phyloP scores from a whole-genome alignment of 2,797 vertebrate species.

The Todus mexicanus region DNA sequence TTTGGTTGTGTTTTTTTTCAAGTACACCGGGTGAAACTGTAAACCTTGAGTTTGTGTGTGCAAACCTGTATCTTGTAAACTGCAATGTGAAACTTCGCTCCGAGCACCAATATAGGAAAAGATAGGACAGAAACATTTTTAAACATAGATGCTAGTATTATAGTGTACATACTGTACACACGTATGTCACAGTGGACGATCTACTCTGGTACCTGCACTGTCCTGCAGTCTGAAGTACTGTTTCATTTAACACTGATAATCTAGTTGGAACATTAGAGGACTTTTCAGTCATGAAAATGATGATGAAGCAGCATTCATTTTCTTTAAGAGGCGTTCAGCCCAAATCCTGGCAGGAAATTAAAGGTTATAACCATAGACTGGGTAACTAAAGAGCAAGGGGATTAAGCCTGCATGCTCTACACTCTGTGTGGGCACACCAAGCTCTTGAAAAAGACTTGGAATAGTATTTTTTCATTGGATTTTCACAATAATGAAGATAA shows the following conservation, averaged over 20 bases:
- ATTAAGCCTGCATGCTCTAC: not conserved
- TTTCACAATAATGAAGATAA: not conserved
- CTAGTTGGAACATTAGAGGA: not conserved
- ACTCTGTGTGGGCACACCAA: not conserved
- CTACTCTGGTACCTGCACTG: constrained; percentile 74
- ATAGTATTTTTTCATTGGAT: not conserved
- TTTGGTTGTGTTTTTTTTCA: not conserved
- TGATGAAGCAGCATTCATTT: not conserved
- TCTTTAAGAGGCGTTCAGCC: constrained; percentile 22
- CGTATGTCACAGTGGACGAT: not conserved
- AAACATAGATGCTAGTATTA: constrained; percentile 45
- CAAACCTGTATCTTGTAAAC: constrained; percentile 76
- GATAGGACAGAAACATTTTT: constrained; percentile 37
- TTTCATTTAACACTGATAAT: constrained; percentile 15
- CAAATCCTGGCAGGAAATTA: not conserved
- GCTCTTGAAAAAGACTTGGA: not conserved
- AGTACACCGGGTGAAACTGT: constrained; percentile 71
- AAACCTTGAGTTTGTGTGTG: constrained; percentile 75
- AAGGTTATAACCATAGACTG: not conserved
- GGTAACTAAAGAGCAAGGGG: not conserved
- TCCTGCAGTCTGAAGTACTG: constrained; percentile 84
- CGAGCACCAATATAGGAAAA: constrained; percentile 71
- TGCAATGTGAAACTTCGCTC: constrained; percentile 43
- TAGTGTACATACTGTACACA: not conserved
- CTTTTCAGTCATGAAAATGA: not conserved